Evolutionary conservation across 2,797 vertebrate species (phyloP), one percentile per base, ranked within the genome.

Genomic region (Podargus strigoides): DNA sequence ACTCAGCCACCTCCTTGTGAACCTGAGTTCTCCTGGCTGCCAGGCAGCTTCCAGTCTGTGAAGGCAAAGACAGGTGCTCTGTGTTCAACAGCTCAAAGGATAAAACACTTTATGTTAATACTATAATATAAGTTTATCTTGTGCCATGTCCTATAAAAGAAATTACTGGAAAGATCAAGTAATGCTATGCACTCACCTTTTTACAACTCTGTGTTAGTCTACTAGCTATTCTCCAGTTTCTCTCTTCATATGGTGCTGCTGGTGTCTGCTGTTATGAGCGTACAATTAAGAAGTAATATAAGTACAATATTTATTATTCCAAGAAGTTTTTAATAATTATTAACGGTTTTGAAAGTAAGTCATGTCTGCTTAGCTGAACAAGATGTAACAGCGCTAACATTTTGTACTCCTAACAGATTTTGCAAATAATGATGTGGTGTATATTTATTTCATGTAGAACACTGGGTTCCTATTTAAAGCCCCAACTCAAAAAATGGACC

Each of bases 331-430:
- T 94, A 93, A 96, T 97, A 95, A 96, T 95, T 96, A 94, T 96
- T 97, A 97, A 97, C 91, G 94, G 24, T 97, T 97, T 93, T 90
- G 89, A 87, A 97, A 88, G 79, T 66, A 90, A 85, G 83, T 86
- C 68, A 73, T 84, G 42, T 97, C 90, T 97, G 95, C 96, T 97
- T 96, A 93, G 88, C 90, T 95, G 94, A 97, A 97, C 96, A 96
- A 96, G 95, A 96, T 95, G 92, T 97, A 97, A 97, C 78, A 92
- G 70, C 96, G 86, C 93, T 97, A 97, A 96, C 94, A 78, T 92
- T 97, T 93, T 93, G 94, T 97, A 96, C 91, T 90, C 68, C 86
- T 97, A 89, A 67, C 82, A 90, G 85, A 93, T 96, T 96, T 95
- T 94, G 76, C 94, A 67, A 94, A 87, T 60, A 94, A 87, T 62